phyloP scores from a whole-genome alignment of 2,797 vertebrate species.

The Momotus momota region DNA sequence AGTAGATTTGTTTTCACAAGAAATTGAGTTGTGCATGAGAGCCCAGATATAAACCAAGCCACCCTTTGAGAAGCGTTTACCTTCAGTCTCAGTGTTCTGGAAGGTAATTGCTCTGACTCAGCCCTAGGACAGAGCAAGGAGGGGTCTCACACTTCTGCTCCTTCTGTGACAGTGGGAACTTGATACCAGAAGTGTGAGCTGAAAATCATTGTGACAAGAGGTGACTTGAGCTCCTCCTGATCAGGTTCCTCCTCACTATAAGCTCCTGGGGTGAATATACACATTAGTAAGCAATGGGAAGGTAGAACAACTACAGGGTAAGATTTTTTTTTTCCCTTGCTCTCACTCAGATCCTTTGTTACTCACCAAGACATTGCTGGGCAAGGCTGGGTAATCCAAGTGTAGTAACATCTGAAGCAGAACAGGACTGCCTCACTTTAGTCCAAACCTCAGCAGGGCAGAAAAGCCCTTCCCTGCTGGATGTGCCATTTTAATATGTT shows the following conservation, averaged over 20 bases:
- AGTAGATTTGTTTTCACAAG: background rate
- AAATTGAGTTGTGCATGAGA: background rate
- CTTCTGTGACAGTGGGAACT: background rate
- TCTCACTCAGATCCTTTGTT: background rate
- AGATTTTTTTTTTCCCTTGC: background rate
- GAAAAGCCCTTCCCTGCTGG: background rate
- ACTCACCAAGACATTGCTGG: background rate
- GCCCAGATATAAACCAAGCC: background rate
- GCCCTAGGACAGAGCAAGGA: background rate
- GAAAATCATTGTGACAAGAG: background rate
- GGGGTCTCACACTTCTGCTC: background rate
- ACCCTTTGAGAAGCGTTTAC: background rate
- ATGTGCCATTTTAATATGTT: background rate
- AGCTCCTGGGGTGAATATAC: background rate
- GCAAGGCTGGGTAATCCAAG: background rate
- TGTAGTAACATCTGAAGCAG: background rate
- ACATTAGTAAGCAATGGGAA: background rate
- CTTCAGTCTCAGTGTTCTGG: background rate
- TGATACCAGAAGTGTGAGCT: background rate
- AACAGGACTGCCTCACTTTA: background rate
- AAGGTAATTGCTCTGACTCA: background rate
- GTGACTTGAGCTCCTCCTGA: background rate
- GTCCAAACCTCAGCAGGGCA: background rate
- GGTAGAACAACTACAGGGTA: background rate
- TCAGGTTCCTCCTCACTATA: background rate